phyloP scores from a whole-genome alignment of 2,797 vertebrate species.

The Dromococcyx pavoninus region DNA sequence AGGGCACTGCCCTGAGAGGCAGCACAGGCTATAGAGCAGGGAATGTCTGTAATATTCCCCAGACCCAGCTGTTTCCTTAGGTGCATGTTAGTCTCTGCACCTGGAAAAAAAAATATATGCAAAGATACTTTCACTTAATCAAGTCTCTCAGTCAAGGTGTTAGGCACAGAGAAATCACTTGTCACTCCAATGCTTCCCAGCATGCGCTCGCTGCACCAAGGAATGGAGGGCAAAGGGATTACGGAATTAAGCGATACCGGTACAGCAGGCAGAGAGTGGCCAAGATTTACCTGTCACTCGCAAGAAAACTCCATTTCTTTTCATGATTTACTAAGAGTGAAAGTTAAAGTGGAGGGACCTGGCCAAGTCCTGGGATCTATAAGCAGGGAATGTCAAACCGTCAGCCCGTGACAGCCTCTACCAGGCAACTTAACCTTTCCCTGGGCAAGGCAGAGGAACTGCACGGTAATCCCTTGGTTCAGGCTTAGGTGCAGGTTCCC shows the following conservation, averaged over 20 bases:
- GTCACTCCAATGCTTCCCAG: constrained; percentile 75
- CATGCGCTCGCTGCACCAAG: constrained; percentile 55
- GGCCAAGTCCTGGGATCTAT: constrained; percentile 14
- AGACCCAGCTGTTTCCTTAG: constrained; percentile 7
- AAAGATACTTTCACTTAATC: constrained; percentile 77
- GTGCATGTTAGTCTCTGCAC: constrained; percentile 42
- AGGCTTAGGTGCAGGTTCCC: background rate
- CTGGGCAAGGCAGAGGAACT: background rate
- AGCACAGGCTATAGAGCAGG: background rate
- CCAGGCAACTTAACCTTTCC: background rate
- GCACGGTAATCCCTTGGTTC: background rate
- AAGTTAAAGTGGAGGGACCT: constrained; percentile 59
- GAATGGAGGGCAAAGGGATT: constrained; percentile 76
- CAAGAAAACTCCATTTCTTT: constrained; percentile 79
- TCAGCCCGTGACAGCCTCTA: background rate
- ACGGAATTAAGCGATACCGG: constrained; percentile 69
- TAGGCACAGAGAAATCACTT: constrained; percentile 73
- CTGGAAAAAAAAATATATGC: constrained; percentile 70
- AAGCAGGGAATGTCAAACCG: background rate
- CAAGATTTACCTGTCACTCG: constrained; percentile 78
- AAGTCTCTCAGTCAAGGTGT: constrained; percentile 65
- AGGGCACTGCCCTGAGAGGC: background rate
- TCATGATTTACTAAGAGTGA: constrained; percentile 66
- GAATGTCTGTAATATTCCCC: background rate
- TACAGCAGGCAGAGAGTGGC: constrained; percentile 49